Conservation (phyloP, 2,113 vertebrate species). For the Lepus europaeus region DNA sequence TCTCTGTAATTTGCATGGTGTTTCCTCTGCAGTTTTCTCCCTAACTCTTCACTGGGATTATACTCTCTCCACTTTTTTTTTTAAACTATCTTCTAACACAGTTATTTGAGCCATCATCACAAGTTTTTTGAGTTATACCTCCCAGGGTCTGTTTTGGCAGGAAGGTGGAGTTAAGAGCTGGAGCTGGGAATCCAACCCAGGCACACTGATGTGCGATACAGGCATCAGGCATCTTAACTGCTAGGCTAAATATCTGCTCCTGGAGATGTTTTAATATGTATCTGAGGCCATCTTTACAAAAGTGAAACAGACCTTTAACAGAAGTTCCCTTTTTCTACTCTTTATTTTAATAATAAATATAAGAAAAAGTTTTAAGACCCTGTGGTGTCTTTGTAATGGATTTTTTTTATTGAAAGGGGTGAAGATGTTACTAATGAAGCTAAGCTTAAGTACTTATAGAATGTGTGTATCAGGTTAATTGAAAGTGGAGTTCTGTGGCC, state of each 20-base stretch:
- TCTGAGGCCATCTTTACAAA: not conserved
- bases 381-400: conserved; percentile 12
- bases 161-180: too few relatives aligned
- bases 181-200: too few relatives aligned
- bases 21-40: too few relatives aligned
- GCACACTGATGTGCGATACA: too few relatives aligned
- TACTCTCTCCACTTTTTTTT: too few relatives aligned
- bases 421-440: not conserved
- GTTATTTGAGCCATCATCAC: not conserved
- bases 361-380: not conserved
- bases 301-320: not conserved
- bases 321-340: not conserved
- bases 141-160: too few relatives aligned
- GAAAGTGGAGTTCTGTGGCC: not conserved
- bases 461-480: not conserved
- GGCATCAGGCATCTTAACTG: too few relatives aligned
- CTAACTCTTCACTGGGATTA: too few relatives aligned
- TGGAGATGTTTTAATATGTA: not conserved
- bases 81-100: not conserved
- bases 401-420: conserved; percentile 37
- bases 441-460: not conserved
- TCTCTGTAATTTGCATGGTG: too few relatives aligned
- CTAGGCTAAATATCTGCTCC: too few relatives aligned
- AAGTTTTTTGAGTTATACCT: not conserved
- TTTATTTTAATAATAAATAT: conserved; percentile 35